These are phyloP conservation scores for Argyrosomus japonicus DNA, from an alignment of 2,113 vertebrate species.

Conservation along the genomic window DNA sequence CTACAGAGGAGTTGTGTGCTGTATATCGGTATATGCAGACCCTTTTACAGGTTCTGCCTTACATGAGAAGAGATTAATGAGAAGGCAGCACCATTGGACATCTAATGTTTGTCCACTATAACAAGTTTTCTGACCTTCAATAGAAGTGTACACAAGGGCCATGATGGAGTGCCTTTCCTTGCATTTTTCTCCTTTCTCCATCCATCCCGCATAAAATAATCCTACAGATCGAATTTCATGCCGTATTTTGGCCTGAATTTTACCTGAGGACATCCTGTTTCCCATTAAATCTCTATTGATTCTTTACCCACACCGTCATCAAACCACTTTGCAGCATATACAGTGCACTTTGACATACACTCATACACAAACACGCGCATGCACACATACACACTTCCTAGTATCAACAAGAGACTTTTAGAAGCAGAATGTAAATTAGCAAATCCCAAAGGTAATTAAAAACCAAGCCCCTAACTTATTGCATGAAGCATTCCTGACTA, in stretches of 20 bases:
- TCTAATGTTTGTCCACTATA: conserved; percentile 67
- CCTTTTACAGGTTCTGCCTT: conserved; percentile 24
- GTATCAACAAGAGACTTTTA: conserved; percentile 63
- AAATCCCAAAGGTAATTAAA: conserved; percentile 84
- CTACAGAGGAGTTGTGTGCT: conserved; percentile 10
- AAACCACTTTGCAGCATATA: conserved; percentile 60
- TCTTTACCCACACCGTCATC: conserved; percentile 48
- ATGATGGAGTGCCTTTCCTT: conserved; percentile 49
- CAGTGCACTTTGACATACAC: conserved; percentile 45
- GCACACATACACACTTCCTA: conserved; percentile 30
- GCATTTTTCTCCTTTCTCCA: conserved; percentile 35
- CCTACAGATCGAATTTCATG: conserved; percentile 57
- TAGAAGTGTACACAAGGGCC: conserved; percentile 25
- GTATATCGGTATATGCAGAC: conserved; percentile 9
- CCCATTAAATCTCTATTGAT: conserved; percentile 74
- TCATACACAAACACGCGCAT: conserved; percentile 30
- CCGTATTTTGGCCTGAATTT: conserved; percentile 60
- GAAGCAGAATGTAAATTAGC: conserved; percentile 69
- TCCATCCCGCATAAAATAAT: conserved; percentile 32
- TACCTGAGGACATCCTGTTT: conserved; percentile 66
- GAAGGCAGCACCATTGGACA: conserved; percentile 32
- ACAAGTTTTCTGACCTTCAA: conserved; percentile 79
- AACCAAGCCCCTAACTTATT: conserved; percentile 72
- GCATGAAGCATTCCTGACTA: conserved; percentile 73
- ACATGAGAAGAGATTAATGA: conserved; percentile 67